Conservation (phyloP, 2,113 vertebrate species). For the Spea multiplicata region DNA sequence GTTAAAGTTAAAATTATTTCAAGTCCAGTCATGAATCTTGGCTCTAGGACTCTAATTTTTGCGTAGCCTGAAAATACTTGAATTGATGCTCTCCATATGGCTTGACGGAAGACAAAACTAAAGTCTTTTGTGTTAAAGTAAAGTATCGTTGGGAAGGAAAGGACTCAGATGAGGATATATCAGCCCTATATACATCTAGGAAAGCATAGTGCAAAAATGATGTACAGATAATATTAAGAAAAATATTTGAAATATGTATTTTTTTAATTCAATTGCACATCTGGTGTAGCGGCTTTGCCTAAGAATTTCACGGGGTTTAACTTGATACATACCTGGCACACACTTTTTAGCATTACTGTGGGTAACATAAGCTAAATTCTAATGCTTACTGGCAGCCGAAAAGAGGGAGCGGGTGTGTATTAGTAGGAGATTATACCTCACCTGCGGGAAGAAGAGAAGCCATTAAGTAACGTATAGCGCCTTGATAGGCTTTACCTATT, state of each 20-base stretch:
- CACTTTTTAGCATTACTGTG: conserved; percentile 1
- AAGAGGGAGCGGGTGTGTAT: conserved; percentile 16
- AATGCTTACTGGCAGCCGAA: conserved; percentile 24
- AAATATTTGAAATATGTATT: conserved; percentile 7
- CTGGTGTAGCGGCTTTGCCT: not conserved
- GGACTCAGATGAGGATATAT: no score
- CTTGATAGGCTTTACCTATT: conserved; percentile 16
- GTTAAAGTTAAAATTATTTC: conserved; percentile 17
- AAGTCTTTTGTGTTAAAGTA: no score
- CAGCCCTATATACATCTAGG: no score
- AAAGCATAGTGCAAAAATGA: no score
- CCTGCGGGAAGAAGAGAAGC: conserved; percentile 25
- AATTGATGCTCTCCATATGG: conserved; percentile 27
- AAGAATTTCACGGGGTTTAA: not conserved
- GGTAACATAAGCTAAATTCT: conserved; percentile 28
- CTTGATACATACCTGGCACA: not conserved
- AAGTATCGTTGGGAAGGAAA: no score
- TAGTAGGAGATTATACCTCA: conserved; percentile 30
- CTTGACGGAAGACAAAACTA: not conserved
- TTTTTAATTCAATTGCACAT: not conserved
- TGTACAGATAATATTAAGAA: not conserved
- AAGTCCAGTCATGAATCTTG: conserved; percentile 32
- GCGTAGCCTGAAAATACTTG: conserved; percentile 4
- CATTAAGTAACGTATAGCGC: not conserved
- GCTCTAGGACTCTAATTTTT: conserved; percentile 7